phyloP scores from a whole-genome alignment of 2,888 invertebrate genomes.

The Limnephilus lunatus region DNA sequence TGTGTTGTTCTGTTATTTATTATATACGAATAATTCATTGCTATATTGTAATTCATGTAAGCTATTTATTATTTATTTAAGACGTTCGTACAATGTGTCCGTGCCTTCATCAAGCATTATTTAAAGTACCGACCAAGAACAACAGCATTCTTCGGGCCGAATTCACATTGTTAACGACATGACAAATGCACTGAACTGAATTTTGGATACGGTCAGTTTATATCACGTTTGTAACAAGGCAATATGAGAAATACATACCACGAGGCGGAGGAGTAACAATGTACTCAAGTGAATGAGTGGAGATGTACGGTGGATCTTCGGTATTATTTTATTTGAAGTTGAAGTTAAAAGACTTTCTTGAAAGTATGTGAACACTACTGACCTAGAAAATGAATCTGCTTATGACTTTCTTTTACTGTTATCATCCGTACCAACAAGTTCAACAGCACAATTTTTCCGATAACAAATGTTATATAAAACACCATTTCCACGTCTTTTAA shows the following conservation, averaged over 20 bases:
- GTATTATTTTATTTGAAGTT: background rate
- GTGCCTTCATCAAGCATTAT: background rate
- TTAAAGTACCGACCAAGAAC: conserved; percentile 10
- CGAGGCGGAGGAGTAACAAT: background rate
- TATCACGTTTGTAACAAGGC: background rate
- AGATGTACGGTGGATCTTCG: background rate
- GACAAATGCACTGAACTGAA: conserved; percentile 33
- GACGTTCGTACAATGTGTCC: background rate
- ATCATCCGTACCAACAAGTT: no score
- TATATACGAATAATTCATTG: background rate
- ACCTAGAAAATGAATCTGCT: background rate
- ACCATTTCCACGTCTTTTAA: no score
- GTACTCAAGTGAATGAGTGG: background rate
- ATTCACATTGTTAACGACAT: conserved; percentile 41
- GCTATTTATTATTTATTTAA: background rate
- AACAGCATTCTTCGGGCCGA: background rate
- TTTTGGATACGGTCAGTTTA: conserved; percentile 35
- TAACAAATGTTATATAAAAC: no score
- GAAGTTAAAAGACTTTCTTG: background rate
- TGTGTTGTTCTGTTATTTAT: background rate
- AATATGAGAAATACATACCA: conserved; percentile 8
- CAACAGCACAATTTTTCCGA: no score
- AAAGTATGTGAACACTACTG: background rate
- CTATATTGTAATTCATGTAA: background rate
- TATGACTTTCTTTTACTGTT: background rate